Conservation (phyloP, 2,113 vertebrate genomes). For the Speoplatyrhinus poulsoni region DNA sequence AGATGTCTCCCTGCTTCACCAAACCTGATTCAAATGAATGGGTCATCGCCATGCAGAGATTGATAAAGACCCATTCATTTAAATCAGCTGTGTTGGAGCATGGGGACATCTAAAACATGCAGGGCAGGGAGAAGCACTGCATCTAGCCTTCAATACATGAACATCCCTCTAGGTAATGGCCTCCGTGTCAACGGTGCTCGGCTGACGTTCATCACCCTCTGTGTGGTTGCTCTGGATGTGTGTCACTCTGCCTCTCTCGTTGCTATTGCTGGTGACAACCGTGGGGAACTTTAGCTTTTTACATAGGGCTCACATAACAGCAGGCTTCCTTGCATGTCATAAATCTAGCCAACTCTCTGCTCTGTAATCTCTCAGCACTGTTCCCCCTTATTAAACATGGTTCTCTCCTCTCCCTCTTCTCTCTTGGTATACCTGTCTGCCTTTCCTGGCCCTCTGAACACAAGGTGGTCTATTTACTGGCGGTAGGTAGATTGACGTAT, state of each 20-base stretch:
- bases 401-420: conserved; percentile 2
- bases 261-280: not conserved
- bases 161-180: not conserved
- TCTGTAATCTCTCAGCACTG: conserved; percentile 13
- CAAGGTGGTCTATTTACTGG: conserved; percentile 32
- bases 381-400: not conserved
- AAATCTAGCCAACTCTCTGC: conserved; percentile 26
- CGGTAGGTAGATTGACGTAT: conserved; percentile 34
- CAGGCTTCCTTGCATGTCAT: conserved; percentile 2
- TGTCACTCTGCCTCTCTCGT: not conserved
- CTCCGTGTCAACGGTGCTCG: not conserved
- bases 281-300: not conserved
- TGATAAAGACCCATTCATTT: too few relatives aligned
- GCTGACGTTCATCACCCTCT: not conserved
- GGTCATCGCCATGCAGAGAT: too few relatives aligned
- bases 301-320: conserved; percentile 11
- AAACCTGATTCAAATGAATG: too few relatives aligned
- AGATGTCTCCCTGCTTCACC: too few relatives aligned
- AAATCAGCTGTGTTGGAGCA: too few relatives aligned
- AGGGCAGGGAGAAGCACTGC: too few relatives aligned
- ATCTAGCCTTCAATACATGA: not conserved
- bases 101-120: too few relatives aligned
- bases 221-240: not conserved
- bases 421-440: conserved; percentile 33
- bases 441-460: conserved; percentile 42